Conservation (phyloP, 2,113 vertebrate genomes). For the Sinocyclocheilus anshuiensis region DNA sequence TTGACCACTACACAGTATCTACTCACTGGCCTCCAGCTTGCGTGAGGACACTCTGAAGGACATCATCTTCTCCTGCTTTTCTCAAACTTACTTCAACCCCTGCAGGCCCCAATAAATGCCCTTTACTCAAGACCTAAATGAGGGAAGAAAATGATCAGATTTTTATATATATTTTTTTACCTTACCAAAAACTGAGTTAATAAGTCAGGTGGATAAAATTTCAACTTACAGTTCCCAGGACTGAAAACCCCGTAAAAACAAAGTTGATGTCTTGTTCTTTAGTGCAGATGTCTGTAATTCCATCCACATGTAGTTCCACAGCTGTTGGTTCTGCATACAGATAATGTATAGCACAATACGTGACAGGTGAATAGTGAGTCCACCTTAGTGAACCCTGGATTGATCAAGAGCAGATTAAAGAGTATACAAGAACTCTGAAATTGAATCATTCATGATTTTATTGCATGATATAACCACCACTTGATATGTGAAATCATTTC, state of each 20-base stretch:
- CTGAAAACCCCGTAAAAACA: conserved; percentile 94
- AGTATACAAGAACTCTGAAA: not conserved
- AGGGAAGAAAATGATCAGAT: not conserved
- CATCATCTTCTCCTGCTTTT: conserved; percentile 77
- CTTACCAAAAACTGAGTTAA: not conserved
- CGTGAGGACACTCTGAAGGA: conserved; percentile 83
- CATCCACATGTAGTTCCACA: conserved; percentile 94
- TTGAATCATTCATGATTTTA: not conserved
- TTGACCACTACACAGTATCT: not conserved
- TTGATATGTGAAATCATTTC: conserved; percentile 52
- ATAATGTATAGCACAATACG: not conserved
- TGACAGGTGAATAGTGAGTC: not conserved
- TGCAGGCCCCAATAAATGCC: conserved; percentile 86
- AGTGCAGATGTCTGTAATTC: conserved; percentile 92
- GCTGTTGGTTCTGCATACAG: conserved; percentile 84
- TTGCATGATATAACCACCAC: not conserved
- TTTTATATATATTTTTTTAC: not conserved
- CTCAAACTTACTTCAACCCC: conserved; percentile 88
- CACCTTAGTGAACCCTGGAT: not conserved
- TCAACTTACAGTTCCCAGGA: conserved; percentile 85
- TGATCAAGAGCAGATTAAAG: not conserved
- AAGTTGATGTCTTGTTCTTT: conserved; percentile 98
- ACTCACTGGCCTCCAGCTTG: conserved; percentile 93
- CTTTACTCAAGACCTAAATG: conserved; percentile 90
- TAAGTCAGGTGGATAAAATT: not conserved